These are phyloP conservation scores for Stenoptilia bipunctidactyla DNA, from an alignment of 2,888 invertebrate genomes.

Conservation along the genomic window DNA sequence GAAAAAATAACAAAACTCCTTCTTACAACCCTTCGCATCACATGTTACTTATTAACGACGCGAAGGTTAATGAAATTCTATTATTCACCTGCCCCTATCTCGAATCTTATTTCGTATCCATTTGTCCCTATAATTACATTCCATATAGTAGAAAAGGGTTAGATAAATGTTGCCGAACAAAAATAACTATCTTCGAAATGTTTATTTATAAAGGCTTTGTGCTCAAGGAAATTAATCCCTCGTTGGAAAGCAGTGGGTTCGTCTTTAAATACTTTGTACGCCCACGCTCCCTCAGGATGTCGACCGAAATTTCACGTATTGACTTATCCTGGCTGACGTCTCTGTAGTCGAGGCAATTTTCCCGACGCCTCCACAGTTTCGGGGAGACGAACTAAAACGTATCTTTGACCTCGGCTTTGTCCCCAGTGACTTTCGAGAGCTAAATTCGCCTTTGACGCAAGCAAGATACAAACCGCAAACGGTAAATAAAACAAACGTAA, in stretches of 20 bases:
- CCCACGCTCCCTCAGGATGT: slow-evolving; percentile 25
- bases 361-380: slow-evolving; percentile 43
- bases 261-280: slow-evolving; percentile 10
- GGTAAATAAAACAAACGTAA: slow-evolving; percentile 23
- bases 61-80: slow-evolving; percentile 38
- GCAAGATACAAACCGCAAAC: slow-evolving; percentile 24
- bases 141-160: slow-evolving; percentile 19
- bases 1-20: slow-evolving; percentile 26
- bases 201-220: no score
- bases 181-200: no score
- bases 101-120: slow-evolving; percentile 19
- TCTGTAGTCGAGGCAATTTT: slow-evolving; percentile 44
- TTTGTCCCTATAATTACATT: slow-evolving; percentile 32
- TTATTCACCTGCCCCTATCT: slow-evolving; percentile 56
- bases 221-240: slow-evolving; percentile 11
- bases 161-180: slow-evolving; percentile 1
- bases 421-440: slow-evolving; percentile 40
- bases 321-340: slow-evolving; percentile 32
- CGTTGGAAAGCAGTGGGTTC: slow-evolving; percentile 8
- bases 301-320: slow-evolving; percentile 38
- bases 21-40: slow-evolving; percentile 44
- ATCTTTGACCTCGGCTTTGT: slow-evolving; percentile 51
- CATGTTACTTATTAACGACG: slow-evolving; percentile 24
- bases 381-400: slow-evolving; percentile 38
- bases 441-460: slow-evolving; percentile 34